Base-by-base conservation (phyloP, 2,797 vertebrate species). In the Phoebastria nigripes region DNA sequence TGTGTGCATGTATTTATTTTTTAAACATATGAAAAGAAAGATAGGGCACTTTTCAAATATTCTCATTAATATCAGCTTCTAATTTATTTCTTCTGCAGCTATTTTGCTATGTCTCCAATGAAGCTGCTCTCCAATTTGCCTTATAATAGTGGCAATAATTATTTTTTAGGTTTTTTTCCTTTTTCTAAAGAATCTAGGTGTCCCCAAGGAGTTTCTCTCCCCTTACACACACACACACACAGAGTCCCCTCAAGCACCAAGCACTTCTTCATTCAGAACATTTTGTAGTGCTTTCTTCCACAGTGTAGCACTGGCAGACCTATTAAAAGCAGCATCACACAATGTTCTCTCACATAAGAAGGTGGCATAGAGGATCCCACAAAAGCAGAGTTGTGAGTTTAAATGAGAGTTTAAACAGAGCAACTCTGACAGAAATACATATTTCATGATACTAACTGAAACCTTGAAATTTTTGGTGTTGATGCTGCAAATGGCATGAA, bases 121-220 rank as follows among this genome's bases (percentile, higher is more conserved):
- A 96, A 97, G 58, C 55, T 76, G 7, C 26, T 61, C 52, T 97
- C n/a, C 37, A 73, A 63, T 93, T 96, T 97, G 35, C 93, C 37
- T 93, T 95, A 71, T 51, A 95, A 91, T 26, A 72, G 29, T 49
- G 69, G 21, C 63, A 91, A 91, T 89, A 96, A 93, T 83, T 37
- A 49, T 78, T 87, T 80, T 42, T 28, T 11, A 51, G 19, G 21
- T 66, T 26, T 65, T 31, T 6, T 11, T 22, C 82, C 26, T 87
- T 42, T 37, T 91, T 15, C 33, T 76, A 44, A 94, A 90, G 51
- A 93, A 95, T 55, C 11, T 37, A 83, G 46, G 4, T 72, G 16
- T 93, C 61, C n/a, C 33, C 11, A 86, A 80, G 55, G 89, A 89
- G 15, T 39, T 93, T 58, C 63, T 54, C 7, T 77, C 67, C 12